phyloP scores from a whole-genome alignment of 2,113 vertebrate species.

The Heterotilapia buettikoferi region DNA sequence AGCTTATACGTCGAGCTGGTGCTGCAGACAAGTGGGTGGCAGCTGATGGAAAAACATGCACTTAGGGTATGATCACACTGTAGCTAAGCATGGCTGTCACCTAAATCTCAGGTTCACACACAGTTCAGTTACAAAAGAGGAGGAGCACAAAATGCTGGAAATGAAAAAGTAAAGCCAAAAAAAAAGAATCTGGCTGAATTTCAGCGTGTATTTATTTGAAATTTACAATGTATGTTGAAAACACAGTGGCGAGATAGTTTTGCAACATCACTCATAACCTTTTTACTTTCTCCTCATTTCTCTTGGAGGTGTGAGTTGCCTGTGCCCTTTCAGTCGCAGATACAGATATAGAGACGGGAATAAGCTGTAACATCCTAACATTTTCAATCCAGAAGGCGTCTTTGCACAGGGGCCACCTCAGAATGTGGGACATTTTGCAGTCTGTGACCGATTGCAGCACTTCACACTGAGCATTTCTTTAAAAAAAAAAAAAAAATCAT shows the following conservation, averaged over 20 bases:
- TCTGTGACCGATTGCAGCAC: neutral
- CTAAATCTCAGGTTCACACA: slow-evolving; percentile 14
- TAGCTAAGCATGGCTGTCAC: slow-evolving; percentile 20
- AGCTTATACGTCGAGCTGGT: slow-evolving; percentile 27
- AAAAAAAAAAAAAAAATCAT: neutral
- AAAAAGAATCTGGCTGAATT: neutral
- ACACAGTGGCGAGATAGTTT: neutral
- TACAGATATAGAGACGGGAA: neutral
- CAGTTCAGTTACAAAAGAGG: slow-evolving; percentile 4
- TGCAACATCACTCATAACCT: neutral
- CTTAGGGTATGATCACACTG: neutral
- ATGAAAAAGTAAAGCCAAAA: neutral
- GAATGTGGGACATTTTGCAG: neutral
- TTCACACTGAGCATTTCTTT: neutral
- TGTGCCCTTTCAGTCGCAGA: neutral
- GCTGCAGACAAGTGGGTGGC: slow-evolving; percentile 51
- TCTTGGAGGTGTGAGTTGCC: neutral
- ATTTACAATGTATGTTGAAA: neutral
- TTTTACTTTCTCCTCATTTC: neutral
- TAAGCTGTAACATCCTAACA: neutral
- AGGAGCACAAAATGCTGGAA: neutral
- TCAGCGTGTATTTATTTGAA: neutral
- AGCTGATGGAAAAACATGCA: slow-evolving; percentile 63
- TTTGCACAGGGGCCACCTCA: neutral
- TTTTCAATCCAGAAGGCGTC: neutral